Base-by-base conservation (phyloP, 2,113 vertebrate species). In the Cervus canadensis region DNA sequence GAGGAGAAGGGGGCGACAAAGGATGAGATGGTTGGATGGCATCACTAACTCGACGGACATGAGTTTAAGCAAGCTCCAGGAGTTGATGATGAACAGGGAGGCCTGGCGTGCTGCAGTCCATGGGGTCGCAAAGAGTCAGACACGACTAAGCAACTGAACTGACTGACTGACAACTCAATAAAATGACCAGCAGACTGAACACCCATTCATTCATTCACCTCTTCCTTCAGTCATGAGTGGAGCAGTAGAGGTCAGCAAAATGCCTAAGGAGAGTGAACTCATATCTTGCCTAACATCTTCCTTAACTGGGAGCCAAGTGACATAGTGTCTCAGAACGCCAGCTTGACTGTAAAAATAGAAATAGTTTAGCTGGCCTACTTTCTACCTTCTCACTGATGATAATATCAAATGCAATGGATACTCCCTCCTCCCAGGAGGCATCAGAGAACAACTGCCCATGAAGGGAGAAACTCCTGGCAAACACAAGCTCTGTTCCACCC, bases 381-480 rank as follows among this genome's bases (percentile, higher is more conserved):
- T 94, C 95, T 83, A 52, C 15, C 36, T 95, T 91, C 60, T 26
- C 74, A 48, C 14, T 25, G 88, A 93, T 43, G 87, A 95, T 83
- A 94, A 83, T 25, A 90, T 96, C 97, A 97, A 91, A 97, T 62
- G 85, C 33, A 26, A 67, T 52, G 15, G 86, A 82, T 89, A 95
- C 88, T n/a, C 54, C 87, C 48, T 76, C 48, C 0, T 1, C 57
- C 30, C 79, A 79, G 62, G 26, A 86, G 57, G 57, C 25, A 26
- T 76, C n/a, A 76, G 71, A 74, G 79, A 94, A 95, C 36, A 54
- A 82, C 2, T 14, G 26, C 40, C 79, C 40, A 74, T 0, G 48
- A 93, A 93, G 43, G 56, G 78, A 43, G 40, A 86, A 96, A 92
- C 13, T 45, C 52, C 54, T 86, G 64, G 95, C 76, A 86, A 85